phyloP scores from a whole-genome alignment of 2,797 vertebrate species.

The Chrysocyon brachyurus region DNA sequence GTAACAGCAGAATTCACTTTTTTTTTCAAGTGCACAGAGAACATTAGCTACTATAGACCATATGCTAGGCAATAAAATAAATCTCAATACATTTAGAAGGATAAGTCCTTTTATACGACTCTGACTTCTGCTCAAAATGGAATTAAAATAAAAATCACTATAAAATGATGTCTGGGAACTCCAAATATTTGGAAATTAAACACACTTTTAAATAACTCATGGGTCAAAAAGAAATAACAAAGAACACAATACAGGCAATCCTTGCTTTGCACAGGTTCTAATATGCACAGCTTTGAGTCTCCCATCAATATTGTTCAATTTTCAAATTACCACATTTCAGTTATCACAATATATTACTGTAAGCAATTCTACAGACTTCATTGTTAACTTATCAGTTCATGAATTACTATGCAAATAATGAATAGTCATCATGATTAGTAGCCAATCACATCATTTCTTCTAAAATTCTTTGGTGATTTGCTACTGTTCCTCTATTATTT shows the following conservation, averaged over 20 bases:
- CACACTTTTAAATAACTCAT: slow-evolving; percentile 21
- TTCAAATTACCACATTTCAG: neutral
- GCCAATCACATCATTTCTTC: slow-evolving; percentile 15
- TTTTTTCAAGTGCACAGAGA: neutral
- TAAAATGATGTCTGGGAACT: slow-evolving; percentile 5
- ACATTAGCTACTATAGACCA: neutral
- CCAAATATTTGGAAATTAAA: slow-evolving; percentile 50
- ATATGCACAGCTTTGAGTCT: neutral
- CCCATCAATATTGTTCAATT: neutral
- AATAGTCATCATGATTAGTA: neutral
- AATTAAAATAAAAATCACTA: neutral
- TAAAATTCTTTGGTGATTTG: neutral
- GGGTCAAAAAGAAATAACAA: neutral
- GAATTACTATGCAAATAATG: neutral
- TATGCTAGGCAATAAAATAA: neutral
- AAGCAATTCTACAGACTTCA: neutral
- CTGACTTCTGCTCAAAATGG: neutral
- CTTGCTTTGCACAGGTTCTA: neutral
- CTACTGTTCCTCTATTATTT: neutral
- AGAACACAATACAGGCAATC: neutral
- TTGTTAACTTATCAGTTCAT: neutral
- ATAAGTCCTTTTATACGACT: neutral
- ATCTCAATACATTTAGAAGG: neutral
- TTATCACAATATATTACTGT: neutral
- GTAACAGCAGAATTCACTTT: neutral